Conservation (phyloP, 2,797 vertebrate genomes). For the Decapterus maruadsi region DNA sequence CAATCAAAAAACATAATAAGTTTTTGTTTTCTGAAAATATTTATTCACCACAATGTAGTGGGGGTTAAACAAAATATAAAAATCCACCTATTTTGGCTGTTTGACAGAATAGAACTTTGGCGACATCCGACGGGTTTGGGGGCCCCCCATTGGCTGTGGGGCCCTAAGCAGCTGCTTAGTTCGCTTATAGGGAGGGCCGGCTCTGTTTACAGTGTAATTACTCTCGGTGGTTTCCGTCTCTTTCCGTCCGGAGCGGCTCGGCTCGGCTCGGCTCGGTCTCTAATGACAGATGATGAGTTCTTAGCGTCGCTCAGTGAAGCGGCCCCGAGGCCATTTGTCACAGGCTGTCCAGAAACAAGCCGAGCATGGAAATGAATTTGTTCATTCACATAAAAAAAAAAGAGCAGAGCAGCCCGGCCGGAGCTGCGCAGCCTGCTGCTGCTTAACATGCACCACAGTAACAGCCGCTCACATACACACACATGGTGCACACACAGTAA, state of each 20-base stretch:
- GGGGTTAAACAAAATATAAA: too few relatives aligned
- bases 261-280: too few relatives aligned
- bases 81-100: too few relatives aligned
- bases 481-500: neutral
- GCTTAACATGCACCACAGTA: constrained; percentile 58
- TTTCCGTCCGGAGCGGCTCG: neutral
- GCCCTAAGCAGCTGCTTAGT: too few relatives aligned
- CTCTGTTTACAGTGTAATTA: neutral
- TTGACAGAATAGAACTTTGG: too few relatives aligned
- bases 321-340: constrained; percentile 78
- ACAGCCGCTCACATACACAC: constrained; percentile 36
- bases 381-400: constrained; percentile 76
- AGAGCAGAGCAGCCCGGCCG: constrained; percentile 18
- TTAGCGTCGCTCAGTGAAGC: constrained; percentile 68
- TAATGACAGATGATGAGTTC: constrained; percentile 73
- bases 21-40: too few relatives aligned
- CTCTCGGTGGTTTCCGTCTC: neutral
- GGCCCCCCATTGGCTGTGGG: too few relatives aligned
- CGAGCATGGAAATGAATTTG: constrained; percentile 85
- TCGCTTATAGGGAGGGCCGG: too few relatives aligned
- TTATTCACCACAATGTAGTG: too few relatives aligned
- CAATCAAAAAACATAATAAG: too few relatives aligned
- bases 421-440: constrained; percentile 36
- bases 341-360: constrained; percentile 80
- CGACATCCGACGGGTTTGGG: too few relatives aligned